phyloP scores from a whole-genome alignment of 2,888 invertebrate species.

The Heliconius sara region DNA sequence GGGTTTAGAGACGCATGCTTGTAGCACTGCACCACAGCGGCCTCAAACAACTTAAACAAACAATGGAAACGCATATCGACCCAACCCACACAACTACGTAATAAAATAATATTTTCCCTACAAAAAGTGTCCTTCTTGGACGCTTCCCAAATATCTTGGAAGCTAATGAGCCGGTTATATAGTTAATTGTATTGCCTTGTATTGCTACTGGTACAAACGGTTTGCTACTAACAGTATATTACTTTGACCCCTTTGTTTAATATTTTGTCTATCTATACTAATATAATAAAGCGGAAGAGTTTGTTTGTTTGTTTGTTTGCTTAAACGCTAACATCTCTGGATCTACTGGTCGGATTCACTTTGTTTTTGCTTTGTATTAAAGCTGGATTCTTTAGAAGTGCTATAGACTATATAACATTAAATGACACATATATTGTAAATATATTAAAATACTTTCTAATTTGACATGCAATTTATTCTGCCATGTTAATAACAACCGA shows the following conservation, averaged over 20 bases:
- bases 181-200: constrained; percentile 39
- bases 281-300: too few relatives aligned
- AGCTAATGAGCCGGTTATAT: constrained; percentile 42
- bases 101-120: constrained; percentile 47
- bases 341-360: too few relatives aligned
- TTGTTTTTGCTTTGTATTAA: too few relatives aligned
- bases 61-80: constrained; percentile 31
- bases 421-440: too few relatives aligned
- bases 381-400: too few relatives aligned
- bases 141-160: constrained; percentile 47
- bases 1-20: background rate
- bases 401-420: too few relatives aligned
- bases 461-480: too few relatives aligned
- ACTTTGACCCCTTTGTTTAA: constrained; percentile 4
- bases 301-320: too few relatives aligned
- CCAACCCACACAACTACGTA: constrained; percentile 31
- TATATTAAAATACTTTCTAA: too few relatives aligned
- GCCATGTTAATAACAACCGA: too few relatives aligned
- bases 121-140: constrained; percentile 47
- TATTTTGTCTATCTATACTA: too few relatives aligned
- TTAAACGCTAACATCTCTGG: too few relatives aligned
- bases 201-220: constrained; percentile 23
- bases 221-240: constrained; percentile 9
- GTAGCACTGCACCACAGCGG: background rate
- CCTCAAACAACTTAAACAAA: background rate